Conservation (phyloP, 2,888 invertebrate genomes). For the Melinaea menophilus region DNA sequence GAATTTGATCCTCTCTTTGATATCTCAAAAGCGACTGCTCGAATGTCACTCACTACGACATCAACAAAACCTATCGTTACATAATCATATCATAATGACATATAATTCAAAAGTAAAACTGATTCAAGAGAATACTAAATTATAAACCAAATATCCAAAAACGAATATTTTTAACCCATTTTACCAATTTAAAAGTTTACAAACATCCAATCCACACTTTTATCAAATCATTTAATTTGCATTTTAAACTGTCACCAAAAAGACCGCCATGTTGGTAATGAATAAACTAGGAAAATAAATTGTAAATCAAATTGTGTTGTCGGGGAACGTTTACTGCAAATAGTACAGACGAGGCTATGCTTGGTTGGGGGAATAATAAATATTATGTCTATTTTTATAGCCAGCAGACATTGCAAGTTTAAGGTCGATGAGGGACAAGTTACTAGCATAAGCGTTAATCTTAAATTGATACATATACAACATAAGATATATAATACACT, state of each 20-base stretch:
- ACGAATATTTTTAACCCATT: too few relatives aligned
- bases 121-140: too few relatives aligned
- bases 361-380: constrained; percentile 67
- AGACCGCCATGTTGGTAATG: not conserved
- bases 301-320: constrained; percentile 62
- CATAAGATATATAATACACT: too few relatives aligned
- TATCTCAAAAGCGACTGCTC: too few relatives aligned
- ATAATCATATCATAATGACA: too few relatives aligned
- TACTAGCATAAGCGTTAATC: constrained; percentile 19
- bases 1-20: too few relatives aligned
- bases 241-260: not conserved
- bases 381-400: constrained; percentile 29
- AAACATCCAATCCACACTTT: not conserved
- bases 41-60: too few relatives aligned
- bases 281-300: constrained; percentile 47
- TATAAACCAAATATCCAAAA: too few relatives aligned
- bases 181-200: too few relatives aligned
- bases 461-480: not conserved
- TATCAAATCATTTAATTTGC: not conserved
- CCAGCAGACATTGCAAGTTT: constrained; percentile 45
- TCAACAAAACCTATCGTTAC: too few relatives aligned
- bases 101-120: too few relatives aligned
- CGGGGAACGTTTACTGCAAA: constrained; percentile 64
- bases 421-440: constrained; percentile 39
- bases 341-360: constrained; percentile 46